These are phyloP conservation scores for Aspidiotus destructor DNA, from an alignment of 2,888 invertebrate species.

Conservation along the genomic window DNA sequence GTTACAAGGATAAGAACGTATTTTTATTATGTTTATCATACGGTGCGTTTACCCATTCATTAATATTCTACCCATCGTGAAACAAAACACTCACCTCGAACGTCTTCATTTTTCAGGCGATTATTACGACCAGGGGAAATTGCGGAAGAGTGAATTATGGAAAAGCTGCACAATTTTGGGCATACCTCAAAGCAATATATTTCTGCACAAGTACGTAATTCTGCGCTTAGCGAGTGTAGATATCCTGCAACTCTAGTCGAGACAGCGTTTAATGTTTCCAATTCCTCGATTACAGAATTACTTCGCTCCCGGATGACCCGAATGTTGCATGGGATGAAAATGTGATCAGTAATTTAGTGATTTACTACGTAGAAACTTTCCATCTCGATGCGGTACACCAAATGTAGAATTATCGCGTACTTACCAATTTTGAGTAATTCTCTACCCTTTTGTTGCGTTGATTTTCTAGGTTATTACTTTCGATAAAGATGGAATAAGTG, in stretches of 20 bases:
- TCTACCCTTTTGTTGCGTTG: background rate
- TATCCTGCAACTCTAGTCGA: too few species aligned
- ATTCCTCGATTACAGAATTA: conserved; percentile 48
- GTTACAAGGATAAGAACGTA: conserved; percentile 56
- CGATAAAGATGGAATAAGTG: conserved; percentile 85
- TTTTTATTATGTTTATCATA: conserved; percentile 76
- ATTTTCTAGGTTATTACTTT: conserved; percentile 58
- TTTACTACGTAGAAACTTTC: conserved; percentile 59
- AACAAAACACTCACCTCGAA: background rate
- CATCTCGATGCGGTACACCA: conserved; percentile 57
- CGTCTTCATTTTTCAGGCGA: conserved; percentile 47
- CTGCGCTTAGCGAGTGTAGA: too few species aligned
- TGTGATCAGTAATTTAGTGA: conserved; percentile 53
- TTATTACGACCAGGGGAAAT: conserved; percentile 53
- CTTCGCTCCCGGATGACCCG: conserved; percentile 67
- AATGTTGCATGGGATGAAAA: conserved; percentile 64
- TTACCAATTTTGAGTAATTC: background rate
- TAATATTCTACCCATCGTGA: background rate
- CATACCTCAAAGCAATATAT: conserved; percentile 64
- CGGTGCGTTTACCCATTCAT: conserved; percentile 48
- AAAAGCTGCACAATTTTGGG: conserved; percentile 70
- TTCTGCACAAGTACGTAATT: conserved; percentile 42
- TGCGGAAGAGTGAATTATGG: conserved; percentile 70
- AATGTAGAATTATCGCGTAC: background rate
- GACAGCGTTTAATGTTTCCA: background rate